Base-by-base conservation (phyloP, 2,888 invertebrate genomes). In the Oligia strigilis region DNA sequence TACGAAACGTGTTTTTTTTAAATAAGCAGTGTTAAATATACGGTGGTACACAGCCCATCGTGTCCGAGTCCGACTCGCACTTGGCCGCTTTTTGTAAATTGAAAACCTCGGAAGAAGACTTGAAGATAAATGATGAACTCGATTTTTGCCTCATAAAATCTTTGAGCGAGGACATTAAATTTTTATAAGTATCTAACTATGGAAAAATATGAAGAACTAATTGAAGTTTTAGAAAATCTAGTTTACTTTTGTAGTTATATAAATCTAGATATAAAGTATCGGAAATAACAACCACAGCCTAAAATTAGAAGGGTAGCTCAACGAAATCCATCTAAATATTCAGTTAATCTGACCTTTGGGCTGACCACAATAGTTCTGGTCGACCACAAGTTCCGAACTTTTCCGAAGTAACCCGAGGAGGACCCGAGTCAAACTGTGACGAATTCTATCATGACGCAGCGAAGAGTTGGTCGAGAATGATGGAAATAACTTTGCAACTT, bases 51-150 rank as follows among this genome's bases (percentile, higher is more conserved):
- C 29, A 29, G 0, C 36, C 36, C 52, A 23, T 36, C 14, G 8
- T 52, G 23, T 71, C 4, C 14, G 4, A 52, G 36, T 23, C 8
- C 13, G 14, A 36, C 1, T 55, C 23, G 23, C 8, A 58, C 58
- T 58, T 58, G 2, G 19, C 58, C 58, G 23, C 23, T 58, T 58
- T 71, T 88, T 83, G 80, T 84, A 64, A 69, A 82, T 79, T 79
- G 82, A 80, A 87, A 80, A 80, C 46, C 67, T 58, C 60, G 58
- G 84, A 67, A 75, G 73, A 72, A 76, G 72, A 81, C 81, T 75
- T 46, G 64, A 80, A 86, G 88, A 88, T 83, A 86, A 84, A 88
- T 82, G 73, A 66, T 78, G 67, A 77, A 58, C 69, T 75, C 64
- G 75, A 80, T 77, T 77, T 88, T 77, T 75, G 78, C 67, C n/a